A percentile compares a stretch with the other conserved stretches of the same genome.
Conservation (phyloP, 1,140 invertebrate genomes). For the Penaeus japonicus region DNA sequence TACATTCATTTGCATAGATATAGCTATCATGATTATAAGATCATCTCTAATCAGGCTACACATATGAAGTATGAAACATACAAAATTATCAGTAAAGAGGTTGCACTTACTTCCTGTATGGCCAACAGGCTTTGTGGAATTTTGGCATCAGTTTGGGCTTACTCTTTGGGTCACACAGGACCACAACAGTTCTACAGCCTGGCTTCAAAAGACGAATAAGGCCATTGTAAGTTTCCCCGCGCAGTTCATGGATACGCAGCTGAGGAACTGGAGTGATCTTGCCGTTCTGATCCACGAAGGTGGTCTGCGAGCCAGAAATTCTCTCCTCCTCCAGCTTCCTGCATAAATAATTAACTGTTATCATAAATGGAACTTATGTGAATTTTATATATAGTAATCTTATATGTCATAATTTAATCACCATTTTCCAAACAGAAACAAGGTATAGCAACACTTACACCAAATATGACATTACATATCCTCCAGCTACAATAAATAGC, state of each 20-base stretch:
- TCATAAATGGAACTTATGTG: neutral
- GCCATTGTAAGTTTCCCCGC: conserved; percentile 94
- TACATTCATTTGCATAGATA: too few relatives aligned
- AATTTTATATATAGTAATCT: neutral
- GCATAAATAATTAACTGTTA: neutral
- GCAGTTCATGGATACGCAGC: conserved; percentile 87
- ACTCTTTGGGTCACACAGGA: conserved; percentile 88
- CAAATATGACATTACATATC: conserved; percentile 89
- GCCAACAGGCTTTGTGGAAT: conserved; percentile 93
- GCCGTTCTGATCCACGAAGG: conserved; percentile 56
- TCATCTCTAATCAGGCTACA: neutral
- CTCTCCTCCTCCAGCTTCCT: conserved; percentile 82
- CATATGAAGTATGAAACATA: conserved; percentile 1
- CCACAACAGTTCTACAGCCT: conserved; percentile 90
- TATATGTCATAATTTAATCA: neutral
- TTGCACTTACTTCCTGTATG: conserved; percentile 84
- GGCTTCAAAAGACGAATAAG: conserved; percentile 92
- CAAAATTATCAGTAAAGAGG: neutral
- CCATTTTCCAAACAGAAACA: neutral
- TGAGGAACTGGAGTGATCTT: conserved; percentile 64
- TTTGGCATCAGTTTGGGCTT: conserved; percentile 85
- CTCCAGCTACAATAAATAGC: conserved; percentile 79
- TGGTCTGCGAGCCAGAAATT: conserved; percentile 62
- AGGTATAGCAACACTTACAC: conserved; percentile 70
- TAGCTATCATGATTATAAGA: too few relatives aligned